Base-by-base conservation (phyloP, 2,113 vertebrate species). In the Antennarius striatus region DNA sequence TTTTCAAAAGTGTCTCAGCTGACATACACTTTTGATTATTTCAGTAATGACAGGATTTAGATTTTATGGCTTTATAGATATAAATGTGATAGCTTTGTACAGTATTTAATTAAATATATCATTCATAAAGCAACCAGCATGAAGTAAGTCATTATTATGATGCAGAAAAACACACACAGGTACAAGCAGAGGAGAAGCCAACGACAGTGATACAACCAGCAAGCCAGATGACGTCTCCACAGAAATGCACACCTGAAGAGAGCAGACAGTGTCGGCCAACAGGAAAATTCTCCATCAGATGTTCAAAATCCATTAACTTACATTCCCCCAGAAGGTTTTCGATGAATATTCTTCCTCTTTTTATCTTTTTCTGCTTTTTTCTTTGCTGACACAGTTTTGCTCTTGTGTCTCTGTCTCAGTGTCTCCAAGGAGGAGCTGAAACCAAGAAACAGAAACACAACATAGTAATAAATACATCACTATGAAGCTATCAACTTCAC, bases 171-270 rank as follows among this genome's bases (percentile, higher is more conserved):
- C 54, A 90, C 86, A 2, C 90, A 60, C 45, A 94, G 81, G 65
- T 92, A 90, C 8, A 88, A 56, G 81, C 84, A 90, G 61, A 91
- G 56, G 13, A 92, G 81, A 64, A 88, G 10, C 90, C 90, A 90
- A 73, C 80, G 88, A 56, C 91, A 88, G 49, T 71, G 83, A 0
- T 86, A 67, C 79, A 92, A n/a, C 88, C 80, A 68, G 55, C 73
- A 81, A 71, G 82, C 42, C 86, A 80, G 77, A 68, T 83, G 90
- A 56, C 77, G 79, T 0, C 10, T 71, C 4, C 68, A 56, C 10
- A 56, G 17, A 10, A 52, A 69, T 9, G 82, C 86, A 54, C 45
- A 90, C 86, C 94, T 94, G 86, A 43, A 53, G 14, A 77, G 7
- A 75, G 45, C 39, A 50, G 14, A 1, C 39, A 0, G 49, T 7